These are phyloP conservation scores for Amazona guildingii DNA, from an alignment of 2,113 vertebrate genomes.

Conservation along the genomic window DNA sequence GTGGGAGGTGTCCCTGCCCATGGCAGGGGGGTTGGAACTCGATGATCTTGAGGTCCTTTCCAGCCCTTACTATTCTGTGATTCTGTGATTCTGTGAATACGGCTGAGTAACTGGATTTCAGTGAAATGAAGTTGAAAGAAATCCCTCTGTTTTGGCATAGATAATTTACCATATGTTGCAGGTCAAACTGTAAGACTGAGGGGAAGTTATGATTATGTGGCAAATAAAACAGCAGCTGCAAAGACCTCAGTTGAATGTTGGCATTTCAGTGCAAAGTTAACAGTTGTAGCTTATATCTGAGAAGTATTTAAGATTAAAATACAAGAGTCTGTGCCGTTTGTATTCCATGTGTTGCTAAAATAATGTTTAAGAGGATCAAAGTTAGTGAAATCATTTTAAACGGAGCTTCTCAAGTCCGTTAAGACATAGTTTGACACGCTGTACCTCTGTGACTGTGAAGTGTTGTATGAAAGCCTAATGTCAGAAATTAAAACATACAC, in stretches of 20 bases:
- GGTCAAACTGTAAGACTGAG: not conserved
- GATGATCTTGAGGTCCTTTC: too few relatives aligned
- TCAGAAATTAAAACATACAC: not conserved
- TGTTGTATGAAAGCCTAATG: not conserved
- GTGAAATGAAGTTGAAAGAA: not conserved
- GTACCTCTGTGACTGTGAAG: not conserved
- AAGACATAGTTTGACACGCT: not conserved
- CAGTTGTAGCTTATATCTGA: not conserved
- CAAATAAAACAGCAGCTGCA: not conserved
- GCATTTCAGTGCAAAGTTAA: not conserved
- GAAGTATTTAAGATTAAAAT: not conserved
- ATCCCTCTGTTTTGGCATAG: not conserved
- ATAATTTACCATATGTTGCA: not conserved
- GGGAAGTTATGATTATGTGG: not conserved
- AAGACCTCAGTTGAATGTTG: not conserved
- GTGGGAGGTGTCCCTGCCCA: too few relatives aligned
- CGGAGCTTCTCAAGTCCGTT: not conserved
- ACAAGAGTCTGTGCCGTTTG: not conserved
- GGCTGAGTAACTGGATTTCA: not conserved
- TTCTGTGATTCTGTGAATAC: too few relatives aligned
- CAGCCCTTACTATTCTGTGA: too few relatives aligned
- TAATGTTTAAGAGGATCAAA: not conserved
- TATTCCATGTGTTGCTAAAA: not conserved
- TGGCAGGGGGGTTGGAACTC: too few relatives aligned
- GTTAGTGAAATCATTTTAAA: not conserved